These are phyloP conservation scores for Pherbina coryleti DNA, from an alignment of 2,888 invertebrate species.

Conservation along the genomic window DNA sequence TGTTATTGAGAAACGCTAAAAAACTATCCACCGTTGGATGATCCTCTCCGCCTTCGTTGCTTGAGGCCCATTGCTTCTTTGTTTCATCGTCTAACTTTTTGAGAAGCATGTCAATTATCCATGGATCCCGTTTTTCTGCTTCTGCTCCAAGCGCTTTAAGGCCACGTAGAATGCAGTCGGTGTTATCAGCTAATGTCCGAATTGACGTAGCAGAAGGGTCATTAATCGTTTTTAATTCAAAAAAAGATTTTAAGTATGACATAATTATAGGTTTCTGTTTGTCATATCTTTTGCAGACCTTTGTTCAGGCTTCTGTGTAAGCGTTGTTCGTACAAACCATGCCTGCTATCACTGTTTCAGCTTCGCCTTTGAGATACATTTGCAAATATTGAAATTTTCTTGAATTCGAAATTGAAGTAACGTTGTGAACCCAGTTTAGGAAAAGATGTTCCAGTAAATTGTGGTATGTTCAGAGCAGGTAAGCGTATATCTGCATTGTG, in stretches of 20 bases:
- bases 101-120: conserved; percentile 10
- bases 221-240: not conserved
- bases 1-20: not conserved
- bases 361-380: too few relatives aligned
- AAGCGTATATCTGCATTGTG: not conserved
- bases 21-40: not conserved
- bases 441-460: not conserved
- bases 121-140: not conserved
- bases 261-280: conserved; percentile 31
- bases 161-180: conserved; percentile 22
- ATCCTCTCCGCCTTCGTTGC: not conserved
- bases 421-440: not conserved
- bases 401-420: not conserved
- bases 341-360: too few relatives aligned
- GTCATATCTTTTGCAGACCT: conserved; percentile 28
- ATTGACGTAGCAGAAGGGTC: conserved; percentile 19
- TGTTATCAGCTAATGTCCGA: conserved; percentile 11
- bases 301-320: conserved; percentile 2
- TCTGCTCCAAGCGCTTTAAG: conserved; percentile 7
- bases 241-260: conserved; percentile 1
- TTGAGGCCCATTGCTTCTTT: not conserved
- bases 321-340: not conserved
- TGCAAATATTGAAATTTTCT: too few relatives aligned
- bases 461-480: not conserved
- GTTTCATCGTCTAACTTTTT: conserved; percentile 13